Evolutionary conservation across 1,140 invertebrate genomes (phyloP).

Genomic region (Drosophila trapezifrons): DNA sequence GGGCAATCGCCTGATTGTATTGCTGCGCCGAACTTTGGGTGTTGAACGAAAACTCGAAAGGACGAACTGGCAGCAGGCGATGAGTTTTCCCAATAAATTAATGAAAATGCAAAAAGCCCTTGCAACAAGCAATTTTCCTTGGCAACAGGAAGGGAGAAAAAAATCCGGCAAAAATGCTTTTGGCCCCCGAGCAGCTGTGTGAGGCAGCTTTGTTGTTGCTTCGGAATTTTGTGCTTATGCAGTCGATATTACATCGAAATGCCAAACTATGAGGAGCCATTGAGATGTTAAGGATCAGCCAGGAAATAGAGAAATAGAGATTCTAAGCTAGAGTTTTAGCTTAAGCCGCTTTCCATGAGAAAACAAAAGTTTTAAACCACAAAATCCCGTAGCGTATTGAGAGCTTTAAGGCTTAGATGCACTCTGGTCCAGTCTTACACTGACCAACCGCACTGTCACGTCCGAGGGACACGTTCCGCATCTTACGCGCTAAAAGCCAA

Average conservation of each 20-base stretch:
- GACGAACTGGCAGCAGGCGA: slow-evolving; percentile 44
- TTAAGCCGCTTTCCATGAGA: background rate
- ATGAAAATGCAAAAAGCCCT: slow-evolving; percentile 56
- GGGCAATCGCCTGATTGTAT: slow-evolving; percentile 71
- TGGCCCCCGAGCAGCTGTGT: slow-evolving; percentile 7
- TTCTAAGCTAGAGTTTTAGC: background rate
- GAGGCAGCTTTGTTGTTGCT: slow-evolving; percentile 5
- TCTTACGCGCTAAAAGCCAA: slow-evolving; percentile 40
- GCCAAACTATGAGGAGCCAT: slow-evolving; percentile 14
- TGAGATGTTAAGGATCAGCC: slow-evolving; percentile 22
- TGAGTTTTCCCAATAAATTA: slow-evolving; percentile 71
- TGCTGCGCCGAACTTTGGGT: slow-evolving; percentile 45
- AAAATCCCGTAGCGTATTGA: slow-evolving; percentile 19
- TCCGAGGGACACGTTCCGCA: slow-evolving; percentile 38
- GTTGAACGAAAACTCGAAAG: slow-evolving; percentile 23
- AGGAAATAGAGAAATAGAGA: background rate
- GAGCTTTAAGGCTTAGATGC: slow-evolving; percentile 39
- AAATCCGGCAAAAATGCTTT: slow-evolving; percentile 2
- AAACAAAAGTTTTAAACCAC: slow-evolving; percentile 33
- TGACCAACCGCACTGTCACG: slow-evolving; percentile 53
- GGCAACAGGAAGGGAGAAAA: slow-evolving; percentile 10
- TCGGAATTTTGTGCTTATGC: slow-evolving; percentile 31
- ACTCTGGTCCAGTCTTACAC: slow-evolving; percentile 37
- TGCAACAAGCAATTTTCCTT: slow-evolving; percentile 49
- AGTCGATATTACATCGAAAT: slow-evolving; percentile 31